phyloP scores from a whole-genome alignment of 2,797 vertebrate genomes.

The Rachycentron canadum region DNA sequence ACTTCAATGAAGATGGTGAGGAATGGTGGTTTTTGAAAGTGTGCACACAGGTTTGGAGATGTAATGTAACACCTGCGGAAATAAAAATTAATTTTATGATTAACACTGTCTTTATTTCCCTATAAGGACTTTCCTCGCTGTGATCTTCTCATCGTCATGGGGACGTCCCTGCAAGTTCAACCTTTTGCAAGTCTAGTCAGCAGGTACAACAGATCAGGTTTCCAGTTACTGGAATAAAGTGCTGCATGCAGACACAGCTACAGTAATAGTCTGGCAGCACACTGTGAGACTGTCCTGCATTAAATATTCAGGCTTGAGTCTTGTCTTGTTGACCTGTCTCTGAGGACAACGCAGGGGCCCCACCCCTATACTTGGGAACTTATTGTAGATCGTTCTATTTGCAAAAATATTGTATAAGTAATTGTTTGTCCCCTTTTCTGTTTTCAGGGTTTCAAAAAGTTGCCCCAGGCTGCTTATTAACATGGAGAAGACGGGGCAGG shows the following conservation, averaged over 20 bases:
- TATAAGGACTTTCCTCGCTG: conserved; percentile 90
- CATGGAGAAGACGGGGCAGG: conserved; percentile 93
- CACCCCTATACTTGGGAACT: not conserved
- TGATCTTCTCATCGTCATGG: conserved; percentile 94
- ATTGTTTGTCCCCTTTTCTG: not conserved
- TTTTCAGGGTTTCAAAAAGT: conserved; percentile 87
- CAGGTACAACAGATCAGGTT: conserved; percentile 82
- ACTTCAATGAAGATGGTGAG: conserved; percentile 90
- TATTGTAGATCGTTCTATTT: not conserved
- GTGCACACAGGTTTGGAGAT: not conserved
- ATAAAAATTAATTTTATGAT: not conserved
- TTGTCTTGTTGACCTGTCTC: not conserved
- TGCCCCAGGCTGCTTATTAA: conserved; percentile 93
- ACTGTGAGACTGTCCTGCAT: not conserved
- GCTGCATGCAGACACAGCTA: not conserved
- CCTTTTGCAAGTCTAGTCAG: conserved; percentile 92
- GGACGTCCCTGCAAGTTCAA: conserved; percentile 94
- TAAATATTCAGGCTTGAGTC: not conserved
- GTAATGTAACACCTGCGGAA: conserved; percentile 3
- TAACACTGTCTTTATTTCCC: not conserved
- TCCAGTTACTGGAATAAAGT: not conserved
- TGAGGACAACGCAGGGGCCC: not conserved
- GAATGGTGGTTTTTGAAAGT: not conserved
- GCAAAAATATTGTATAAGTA: not conserved
- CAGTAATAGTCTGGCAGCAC: not conserved